phyloP scores from a whole-genome alignment of 2,888 invertebrate species.

The Caradrina clavipalpis region DNA sequence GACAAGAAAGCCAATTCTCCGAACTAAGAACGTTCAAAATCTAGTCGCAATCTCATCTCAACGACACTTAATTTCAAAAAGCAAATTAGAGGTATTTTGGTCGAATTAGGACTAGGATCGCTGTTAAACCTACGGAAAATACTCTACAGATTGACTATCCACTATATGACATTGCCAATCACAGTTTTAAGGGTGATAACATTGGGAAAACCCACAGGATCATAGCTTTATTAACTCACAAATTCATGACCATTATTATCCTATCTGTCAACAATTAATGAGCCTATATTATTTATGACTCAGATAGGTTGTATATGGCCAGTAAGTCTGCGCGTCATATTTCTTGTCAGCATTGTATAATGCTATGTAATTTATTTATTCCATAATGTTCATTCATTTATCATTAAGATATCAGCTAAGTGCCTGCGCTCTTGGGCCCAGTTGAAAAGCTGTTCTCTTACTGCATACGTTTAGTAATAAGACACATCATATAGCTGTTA shows the following conservation, averaged over 20 bases:
- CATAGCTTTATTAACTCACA: constrained; percentile 11
- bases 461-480: constrained; percentile 1
- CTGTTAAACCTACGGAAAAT: no score
- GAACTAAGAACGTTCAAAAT: no score
- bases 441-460: constrained; percentile 38
- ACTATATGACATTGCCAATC: neutral
- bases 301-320: constrained; percentile 25
- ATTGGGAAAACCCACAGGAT: constrained; percentile 7
- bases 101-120: no score
- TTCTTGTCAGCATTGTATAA: constrained; percentile 57
- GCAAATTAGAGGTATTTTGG: no score
- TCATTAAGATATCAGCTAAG: constrained; percentile 53
- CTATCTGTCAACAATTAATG: constrained; percentile 42
- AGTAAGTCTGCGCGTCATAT: constrained; percentile 38
- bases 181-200: neutral
- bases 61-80: no score
- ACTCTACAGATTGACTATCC: neutral
- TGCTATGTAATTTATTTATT: constrained; percentile 55
- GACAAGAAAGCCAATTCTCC: no score
- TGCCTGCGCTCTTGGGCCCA: constrained; percentile 24
- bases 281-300: constrained; percentile 21
- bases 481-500: no score
- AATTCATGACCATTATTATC: constrained; percentile 24
- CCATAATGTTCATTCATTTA: constrained; percentile 56
- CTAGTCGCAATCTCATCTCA: no score